These are phyloP conservation scores for Neotoma lepida DNA, from an alignment of 2,113 vertebrate genomes.

Conservation along the genomic window DNA sequence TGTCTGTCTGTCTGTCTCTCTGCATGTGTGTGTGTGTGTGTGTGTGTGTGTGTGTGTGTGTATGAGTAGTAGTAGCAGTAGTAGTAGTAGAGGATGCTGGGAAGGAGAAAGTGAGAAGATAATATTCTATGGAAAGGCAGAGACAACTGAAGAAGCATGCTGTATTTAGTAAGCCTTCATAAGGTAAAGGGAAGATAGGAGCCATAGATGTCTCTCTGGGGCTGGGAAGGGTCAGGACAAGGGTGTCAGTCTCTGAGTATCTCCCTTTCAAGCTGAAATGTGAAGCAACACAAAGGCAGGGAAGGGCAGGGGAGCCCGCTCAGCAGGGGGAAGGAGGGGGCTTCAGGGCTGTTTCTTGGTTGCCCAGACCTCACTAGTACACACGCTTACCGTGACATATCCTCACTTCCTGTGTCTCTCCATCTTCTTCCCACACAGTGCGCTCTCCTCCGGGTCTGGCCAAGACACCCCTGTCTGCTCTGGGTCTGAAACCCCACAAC, in stretches of 20 bases:
- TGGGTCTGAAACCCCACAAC: constrained; percentile 98
- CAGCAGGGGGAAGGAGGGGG: background rate
- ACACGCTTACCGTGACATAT: background rate
- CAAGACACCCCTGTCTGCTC: constrained; percentile 95
- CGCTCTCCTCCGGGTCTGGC: constrained; percentile 97
- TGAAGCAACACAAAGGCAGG: background rate
- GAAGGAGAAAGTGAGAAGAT: background rate
- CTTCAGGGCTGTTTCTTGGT: background rate
- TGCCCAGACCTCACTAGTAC: background rate
- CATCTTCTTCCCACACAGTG: constrained; percentile 80
- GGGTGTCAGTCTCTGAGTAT: background rate
- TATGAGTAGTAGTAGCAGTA: background rate
- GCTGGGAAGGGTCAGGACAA: background rate
- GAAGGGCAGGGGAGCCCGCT: background rate
- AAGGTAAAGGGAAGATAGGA: background rate
- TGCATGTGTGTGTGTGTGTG: background rate
- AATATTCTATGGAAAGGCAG: background rate
- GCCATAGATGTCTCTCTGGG: background rate
- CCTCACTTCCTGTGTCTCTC: constrained; percentile 7
- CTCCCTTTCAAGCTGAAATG: background rate
- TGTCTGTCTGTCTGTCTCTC: too few relatives aligned
- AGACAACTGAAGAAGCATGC: background rate
- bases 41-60: background rate
- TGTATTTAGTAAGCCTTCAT: fast-evolving
- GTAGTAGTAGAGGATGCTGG: background rate